These are phyloP conservation scores for Apamea sordens DNA, from an alignment of 2,888 invertebrate genomes.

Conservation along the genomic window DNA sequence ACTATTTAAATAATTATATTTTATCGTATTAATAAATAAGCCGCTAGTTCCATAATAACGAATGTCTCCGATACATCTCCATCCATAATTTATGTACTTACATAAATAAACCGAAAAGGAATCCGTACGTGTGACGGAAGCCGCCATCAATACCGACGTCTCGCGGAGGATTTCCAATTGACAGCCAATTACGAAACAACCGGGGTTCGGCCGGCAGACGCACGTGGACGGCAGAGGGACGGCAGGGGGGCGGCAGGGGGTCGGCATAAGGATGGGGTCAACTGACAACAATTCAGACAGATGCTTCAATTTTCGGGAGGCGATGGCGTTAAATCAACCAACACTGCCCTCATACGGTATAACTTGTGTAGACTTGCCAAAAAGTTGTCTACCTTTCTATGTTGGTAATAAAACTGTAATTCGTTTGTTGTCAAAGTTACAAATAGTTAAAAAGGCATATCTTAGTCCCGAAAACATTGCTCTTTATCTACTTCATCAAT, in stretches of 20 bases:
- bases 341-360: background rate
- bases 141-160: slow-evolving; percentile 22
- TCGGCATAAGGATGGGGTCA: background rate
- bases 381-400: no score
- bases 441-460: no score
- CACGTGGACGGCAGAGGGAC: background rate
- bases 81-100: no score
- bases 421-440: no score
- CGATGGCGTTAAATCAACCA: background rate
- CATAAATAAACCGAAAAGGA: background rate
- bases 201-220: background rate
- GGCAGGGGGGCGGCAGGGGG: background rate
- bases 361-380: no score
- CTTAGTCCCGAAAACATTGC: no score
- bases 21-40: background rate
- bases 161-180: slow-evolving; percentile 31
- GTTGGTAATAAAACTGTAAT: no score
- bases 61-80: slow-evolving; percentile 11
- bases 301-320: background rate
- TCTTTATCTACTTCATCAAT: no score
- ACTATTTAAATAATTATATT: no score
- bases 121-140: background rate
- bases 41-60: background rate
- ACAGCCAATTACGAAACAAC: slow-evolving; percentile 43
- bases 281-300: background rate